These are phyloP conservation scores for Aeoliscus strigatus DNA, from an alignment of 2,797 vertebrate species.

Conservation along the genomic window DNA sequence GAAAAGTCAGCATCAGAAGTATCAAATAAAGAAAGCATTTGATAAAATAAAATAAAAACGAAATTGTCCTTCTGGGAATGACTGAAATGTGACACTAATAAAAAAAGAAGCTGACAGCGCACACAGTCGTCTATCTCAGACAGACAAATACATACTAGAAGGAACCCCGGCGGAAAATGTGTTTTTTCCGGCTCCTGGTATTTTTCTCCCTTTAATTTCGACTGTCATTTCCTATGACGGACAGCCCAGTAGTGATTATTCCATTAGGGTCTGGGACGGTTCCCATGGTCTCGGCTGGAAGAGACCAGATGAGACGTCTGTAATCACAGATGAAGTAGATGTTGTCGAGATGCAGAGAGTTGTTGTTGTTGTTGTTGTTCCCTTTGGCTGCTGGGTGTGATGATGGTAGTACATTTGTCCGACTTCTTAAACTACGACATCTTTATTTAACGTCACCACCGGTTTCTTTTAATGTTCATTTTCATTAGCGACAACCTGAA, in stretches of 20 bases:
- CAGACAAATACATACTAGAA: conserved; percentile 37
- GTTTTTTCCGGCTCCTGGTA: conserved; percentile 36
- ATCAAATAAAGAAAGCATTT: neutral
- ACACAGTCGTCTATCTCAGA: conserved; percentile 33
- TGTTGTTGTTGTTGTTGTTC: conserved; percentile 16
- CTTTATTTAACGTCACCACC: conserved; percentile 15
- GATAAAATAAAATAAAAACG: neutral
- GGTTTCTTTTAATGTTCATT: neutral
- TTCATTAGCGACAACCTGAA: neutral
- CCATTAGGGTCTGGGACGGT: conserved; percentile 51
- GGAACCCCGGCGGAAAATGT: conserved; percentile 28
- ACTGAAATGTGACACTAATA: too few relatives aligned
- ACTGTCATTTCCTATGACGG: conserved; percentile 50
- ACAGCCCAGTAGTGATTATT: conserved; percentile 55
- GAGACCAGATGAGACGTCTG: conserved; percentile 38
- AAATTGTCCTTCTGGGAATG: too few relatives aligned
- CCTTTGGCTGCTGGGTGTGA: conserved; percentile 9
- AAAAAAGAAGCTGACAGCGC: conserved; percentile 1
- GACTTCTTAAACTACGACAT: conserved; percentile 2
- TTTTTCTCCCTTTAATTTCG: conserved; percentile 57
- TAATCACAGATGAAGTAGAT: conserved; percentile 38
- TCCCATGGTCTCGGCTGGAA: conserved; percentile 40
- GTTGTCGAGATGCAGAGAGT: conserved; percentile 19
- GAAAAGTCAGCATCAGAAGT: neutral
- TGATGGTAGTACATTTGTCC: conserved; percentile 6